phyloP scores from a whole-genome alignment of 2,888 invertebrate genomes.

The Conomelus anceps region DNA sequence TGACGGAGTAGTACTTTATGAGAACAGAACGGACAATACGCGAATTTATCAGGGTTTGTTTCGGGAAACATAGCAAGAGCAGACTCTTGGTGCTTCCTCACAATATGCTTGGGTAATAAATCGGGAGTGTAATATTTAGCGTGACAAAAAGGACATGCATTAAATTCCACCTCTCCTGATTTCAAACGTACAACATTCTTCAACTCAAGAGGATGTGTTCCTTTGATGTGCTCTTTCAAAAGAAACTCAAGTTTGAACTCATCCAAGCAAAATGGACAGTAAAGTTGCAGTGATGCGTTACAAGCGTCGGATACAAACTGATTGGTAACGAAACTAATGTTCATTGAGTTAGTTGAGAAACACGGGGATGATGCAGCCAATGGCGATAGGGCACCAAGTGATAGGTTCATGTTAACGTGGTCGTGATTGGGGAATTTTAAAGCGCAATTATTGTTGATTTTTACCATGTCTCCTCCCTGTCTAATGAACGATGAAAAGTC shows the following conservation, averaged over 20 bases:
- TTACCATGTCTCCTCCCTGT: neutral
- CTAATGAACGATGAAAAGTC: slow-evolving; percentile 20
- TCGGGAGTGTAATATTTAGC: slow-evolving; percentile 34
- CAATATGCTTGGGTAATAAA: slow-evolving; percentile 34
- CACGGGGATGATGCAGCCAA: slow-evolving; percentile 13
- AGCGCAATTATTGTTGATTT: neutral
- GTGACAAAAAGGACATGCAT: slow-evolving; percentile 34
- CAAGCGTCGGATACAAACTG: slow-evolving; percentile 31
- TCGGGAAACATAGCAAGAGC: slow-evolving; percentile 32
- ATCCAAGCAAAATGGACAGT: slow-evolving; percentile 35
- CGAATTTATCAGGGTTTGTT: slow-evolving; percentile 26
- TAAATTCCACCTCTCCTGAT: slow-evolving; percentile 28
- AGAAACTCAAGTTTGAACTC: slow-evolving; percentile 34
- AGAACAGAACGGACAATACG: slow-evolving; percentile 34
- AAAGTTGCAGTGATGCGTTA: slow-evolving; percentile 28
- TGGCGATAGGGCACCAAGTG: neutral
- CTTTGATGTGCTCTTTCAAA: slow-evolving; percentile 34
- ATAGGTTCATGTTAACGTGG: neutral
- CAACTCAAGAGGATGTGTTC: slow-evolving; percentile 30
- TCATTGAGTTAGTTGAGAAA: slow-evolving; percentile 12
- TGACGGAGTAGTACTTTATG: slow-evolving; percentile 33
- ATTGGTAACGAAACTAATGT: slow-evolving; percentile 26
- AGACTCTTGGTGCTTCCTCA: slow-evolving; percentile 33
- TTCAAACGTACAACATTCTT: slow-evolving; percentile 26
- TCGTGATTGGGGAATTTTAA: neutral